phyloP scores from a whole-genome alignment of 2,888 invertebrate genomes.

The Lacanobia wlatinum region DNA sequence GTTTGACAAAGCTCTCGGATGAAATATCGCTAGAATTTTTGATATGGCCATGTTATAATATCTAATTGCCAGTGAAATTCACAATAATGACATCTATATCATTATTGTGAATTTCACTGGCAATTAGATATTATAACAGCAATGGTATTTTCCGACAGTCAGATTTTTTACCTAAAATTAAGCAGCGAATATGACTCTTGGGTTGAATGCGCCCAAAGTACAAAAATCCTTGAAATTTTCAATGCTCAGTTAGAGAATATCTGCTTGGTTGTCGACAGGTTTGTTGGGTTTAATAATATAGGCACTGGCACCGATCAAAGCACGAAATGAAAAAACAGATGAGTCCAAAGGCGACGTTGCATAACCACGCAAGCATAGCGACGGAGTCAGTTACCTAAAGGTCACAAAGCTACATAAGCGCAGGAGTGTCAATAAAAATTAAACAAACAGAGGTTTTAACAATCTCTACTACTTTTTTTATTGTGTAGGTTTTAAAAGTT shows the following conservation, averaged over 20 bases:
- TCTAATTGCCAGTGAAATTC: too few species aligned
- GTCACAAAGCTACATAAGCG: slow-evolving; percentile 53
- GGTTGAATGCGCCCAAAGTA: too few species aligned
- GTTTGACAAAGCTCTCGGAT: neutral
- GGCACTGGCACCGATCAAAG: slow-evolving; percentile 15
- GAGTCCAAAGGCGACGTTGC: slow-evolving; percentile 51
- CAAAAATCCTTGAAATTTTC: neutral
- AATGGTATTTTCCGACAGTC: neutral
- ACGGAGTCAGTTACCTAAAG: slow-evolving; percentile 52
- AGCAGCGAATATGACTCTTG: neutral
- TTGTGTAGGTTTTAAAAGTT: slow-evolving; percentile 15
- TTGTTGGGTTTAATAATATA: slow-evolving; percentile 6
- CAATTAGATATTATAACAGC: too few species aligned
- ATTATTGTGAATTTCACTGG: neutral
- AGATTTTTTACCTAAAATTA: neutral
- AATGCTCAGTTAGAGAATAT: slow-evolving; percentile 26
- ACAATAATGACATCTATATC: too few species aligned
- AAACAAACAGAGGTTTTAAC: slow-evolving; percentile 41
- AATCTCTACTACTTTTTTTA: slow-evolving; percentile 34
- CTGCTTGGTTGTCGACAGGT: neutral
- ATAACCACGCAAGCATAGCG: slow-evolving; percentile 53
- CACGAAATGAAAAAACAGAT: slow-evolving; percentile 22
- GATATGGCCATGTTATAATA: too few species aligned
- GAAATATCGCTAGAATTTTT: neutral
- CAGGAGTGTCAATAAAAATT: slow-evolving; percentile 45